These are phyloP conservation scores for Atrina japonica DNA, from an alignment of 2,888 invertebrate genomes.

Conservation along the genomic window DNA sequence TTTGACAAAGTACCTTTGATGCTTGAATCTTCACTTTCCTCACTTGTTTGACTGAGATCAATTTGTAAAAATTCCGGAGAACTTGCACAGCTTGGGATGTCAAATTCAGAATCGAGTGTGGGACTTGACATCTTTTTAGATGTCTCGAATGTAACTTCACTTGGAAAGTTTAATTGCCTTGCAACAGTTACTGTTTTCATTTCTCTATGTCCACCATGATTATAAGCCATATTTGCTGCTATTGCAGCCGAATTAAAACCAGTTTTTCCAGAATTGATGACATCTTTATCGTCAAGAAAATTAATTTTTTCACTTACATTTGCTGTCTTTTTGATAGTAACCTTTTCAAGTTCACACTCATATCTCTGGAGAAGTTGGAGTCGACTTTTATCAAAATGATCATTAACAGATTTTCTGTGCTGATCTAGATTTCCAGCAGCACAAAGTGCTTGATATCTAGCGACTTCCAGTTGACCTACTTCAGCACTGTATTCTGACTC, in stretches of 20 bases:
- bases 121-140: too few relatives aligned
- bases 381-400: constrained; percentile 61
- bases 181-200: background rate
- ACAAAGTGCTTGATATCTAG: constrained; percentile 61
- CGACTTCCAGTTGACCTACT: constrained; percentile 54
- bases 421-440: constrained; percentile 49
- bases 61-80: constrained; percentile 24
- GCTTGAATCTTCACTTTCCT: background rate
- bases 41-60: constrained; percentile 9
- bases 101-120: background rate
- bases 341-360: constrained; percentile 47
- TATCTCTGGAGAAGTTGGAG: constrained; percentile 43
- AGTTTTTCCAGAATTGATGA: background rate
- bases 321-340: constrained; percentile 11
- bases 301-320: constrained; percentile 20
- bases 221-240: background rate
- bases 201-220: background rate
- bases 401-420: constrained; percentile 55
- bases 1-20: background rate
- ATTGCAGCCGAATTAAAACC: background rate
- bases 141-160: background rate
- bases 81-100: constrained; percentile 5
- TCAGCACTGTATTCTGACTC: constrained; percentile 14
- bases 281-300: too few relatives aligned
- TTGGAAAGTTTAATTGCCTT: background rate